Base-by-base conservation (phyloP, 1,140 invertebrate genomes). In the Acromyrmex charruanus region DNA sequence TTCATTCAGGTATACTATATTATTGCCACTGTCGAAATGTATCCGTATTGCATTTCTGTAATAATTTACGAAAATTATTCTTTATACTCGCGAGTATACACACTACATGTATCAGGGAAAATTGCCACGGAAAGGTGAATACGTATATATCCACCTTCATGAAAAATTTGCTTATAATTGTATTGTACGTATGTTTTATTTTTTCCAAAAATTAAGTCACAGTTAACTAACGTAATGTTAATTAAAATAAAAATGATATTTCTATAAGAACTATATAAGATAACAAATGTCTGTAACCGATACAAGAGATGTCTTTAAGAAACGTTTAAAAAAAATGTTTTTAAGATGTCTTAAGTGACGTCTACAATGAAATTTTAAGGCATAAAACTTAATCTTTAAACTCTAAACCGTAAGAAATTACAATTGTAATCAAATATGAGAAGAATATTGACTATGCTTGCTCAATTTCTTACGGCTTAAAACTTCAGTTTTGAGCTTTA, bases 201-300 rank as follows among this genome's bases (percentile, higher is more conserved):
- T 61, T 18, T 14, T 21, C 21, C 1, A 59, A 77, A 77, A 77
- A 77, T 77, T 61, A 12, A 25, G 3, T 7, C 16, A 2, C 25
- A 35, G n/a, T 55, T 6, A 35, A 35, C 5, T 35, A 35, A 35
- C 12, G 18, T 4, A 9, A 3, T 4, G 7, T 49, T 53, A 31
- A 7, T 58, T 63, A n/a, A 77, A 39, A 59, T 25, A 10, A 59
- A 39, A 77, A 7, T 16, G n/a, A 77, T 44, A 25, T 77, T 59
- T 61, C 9, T 28, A 3, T 25, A 61, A n/a, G 12, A 74, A 74
- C n/a, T 74, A 44, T 3, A 1, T 7, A n/a, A n/a, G 16, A 39
- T 75, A 51, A 10, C 39, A 44, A 10, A 44, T 12, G 9, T 44
- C 9, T 9, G 1, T 35, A 44, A 44, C 2, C 2, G 10, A 44